Conservation (phyloP, 1,140 invertebrate species). For the Micrasema minimum region DNA sequence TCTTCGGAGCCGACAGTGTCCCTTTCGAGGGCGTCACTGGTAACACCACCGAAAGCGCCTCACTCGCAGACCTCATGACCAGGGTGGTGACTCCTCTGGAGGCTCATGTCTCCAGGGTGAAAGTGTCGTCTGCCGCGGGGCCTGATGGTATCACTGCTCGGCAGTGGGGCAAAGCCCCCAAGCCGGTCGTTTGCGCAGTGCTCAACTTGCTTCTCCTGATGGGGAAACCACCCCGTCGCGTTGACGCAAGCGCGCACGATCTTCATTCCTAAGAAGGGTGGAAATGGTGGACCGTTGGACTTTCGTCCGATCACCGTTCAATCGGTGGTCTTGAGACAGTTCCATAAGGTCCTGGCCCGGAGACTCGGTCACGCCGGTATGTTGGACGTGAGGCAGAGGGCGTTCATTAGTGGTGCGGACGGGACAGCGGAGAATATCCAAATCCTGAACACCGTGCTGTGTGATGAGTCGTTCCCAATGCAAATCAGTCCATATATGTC, state of each 20-base stretch:
- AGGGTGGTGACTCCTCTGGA: neutral
- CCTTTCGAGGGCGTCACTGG: neutral
- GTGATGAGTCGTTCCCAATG: slow-evolving; percentile 54
- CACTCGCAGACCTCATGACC: neutral
- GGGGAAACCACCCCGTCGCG: neutral
- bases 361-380: too few relatives aligned
- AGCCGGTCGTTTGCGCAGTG: neutral
- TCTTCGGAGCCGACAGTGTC: neutral
- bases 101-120: neutral
- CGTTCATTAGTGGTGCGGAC: too few relatives aligned
- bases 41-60: neutral
- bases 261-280: slow-evolving; percentile 52
- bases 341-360: too few relatives aligned
- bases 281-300: slow-evolving; percentile 48
- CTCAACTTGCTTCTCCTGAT: neutral
- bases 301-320: slow-evolving; percentile 62
- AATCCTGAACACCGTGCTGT: slow-evolving; percentile 55
- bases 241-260: neutral
- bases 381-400: too few relatives aligned
- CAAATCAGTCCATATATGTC: slow-evolving; percentile 55
- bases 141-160: too few relatives aligned
- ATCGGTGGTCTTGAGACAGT: slow-evolving; percentile 56
- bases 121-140: neutral
- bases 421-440: too few relatives aligned
- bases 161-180: slow-evolving; percentile 6